phyloP scores from a whole-genome alignment of 2,888 invertebrate genomes.

The Agriotes lineatus region DNA sequence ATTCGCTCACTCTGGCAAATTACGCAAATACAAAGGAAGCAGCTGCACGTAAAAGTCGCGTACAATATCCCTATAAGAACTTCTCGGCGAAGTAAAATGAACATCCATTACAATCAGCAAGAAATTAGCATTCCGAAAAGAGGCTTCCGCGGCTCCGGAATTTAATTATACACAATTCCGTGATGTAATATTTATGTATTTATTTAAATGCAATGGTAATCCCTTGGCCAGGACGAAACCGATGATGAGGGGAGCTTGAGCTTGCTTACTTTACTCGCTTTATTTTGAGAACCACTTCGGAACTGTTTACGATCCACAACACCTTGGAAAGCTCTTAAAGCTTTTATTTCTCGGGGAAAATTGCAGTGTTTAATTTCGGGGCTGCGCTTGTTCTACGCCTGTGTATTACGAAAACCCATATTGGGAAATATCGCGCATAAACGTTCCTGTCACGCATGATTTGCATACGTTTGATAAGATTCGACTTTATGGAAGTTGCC shows the following conservation, averaged over 20 bases:
- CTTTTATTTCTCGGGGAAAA: conserved; percentile 37
- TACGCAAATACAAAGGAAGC: conserved; percentile 40
- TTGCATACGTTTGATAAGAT: conserved; percentile 12
- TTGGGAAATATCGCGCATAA: conserved; percentile 7
- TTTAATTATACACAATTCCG: conserved; percentile 67
- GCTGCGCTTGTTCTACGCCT: conserved; percentile 30
- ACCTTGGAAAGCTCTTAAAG: conserved; percentile 40
- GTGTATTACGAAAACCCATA: conserved; percentile 32
- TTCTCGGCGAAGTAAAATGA: conserved; percentile 54
- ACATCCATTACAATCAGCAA: conserved; percentile 65
- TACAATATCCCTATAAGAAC: conserved; percentile 43
- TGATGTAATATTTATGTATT: conserved; percentile 69
- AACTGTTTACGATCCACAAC: conserved; percentile 41
- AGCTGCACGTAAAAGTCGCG: conserved; percentile 37
- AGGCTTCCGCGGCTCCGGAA: conserved; percentile 63
- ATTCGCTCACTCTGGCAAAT: conserved; percentile 30
- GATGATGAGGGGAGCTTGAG: conserved; percentile 52
- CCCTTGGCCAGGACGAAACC: conserved; percentile 62
- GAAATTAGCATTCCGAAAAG: conserved; percentile 65
- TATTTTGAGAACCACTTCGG: conserved; percentile 40
- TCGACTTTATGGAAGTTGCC: conserved; percentile 2
- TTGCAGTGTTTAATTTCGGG: conserved; percentile 38
- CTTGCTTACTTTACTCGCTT: conserved; percentile 38
- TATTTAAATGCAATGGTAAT: conserved; percentile 68
- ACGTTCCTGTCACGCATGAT: conserved; percentile 10